Percentiles rank a stretch among this genome's conserved stretches.
Evolutionary conservation across 2,797 vertebrate species (phyloP).

Genomic region (Clarias laeviceps): DNA sequence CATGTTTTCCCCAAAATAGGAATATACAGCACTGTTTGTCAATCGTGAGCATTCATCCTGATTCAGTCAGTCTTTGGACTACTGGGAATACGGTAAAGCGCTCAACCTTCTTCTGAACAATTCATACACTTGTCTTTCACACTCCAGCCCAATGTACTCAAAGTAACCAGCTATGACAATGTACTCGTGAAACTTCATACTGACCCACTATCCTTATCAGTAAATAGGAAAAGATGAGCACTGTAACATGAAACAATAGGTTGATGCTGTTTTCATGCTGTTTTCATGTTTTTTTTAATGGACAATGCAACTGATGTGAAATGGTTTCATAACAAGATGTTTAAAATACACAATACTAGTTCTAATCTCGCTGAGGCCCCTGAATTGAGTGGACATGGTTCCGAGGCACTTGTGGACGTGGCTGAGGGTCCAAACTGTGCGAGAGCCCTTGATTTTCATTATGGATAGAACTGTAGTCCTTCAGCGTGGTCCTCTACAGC

Average conservation of each 20-base stretch:
- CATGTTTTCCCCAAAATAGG: not conserved
- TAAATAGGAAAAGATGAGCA: not conserved
- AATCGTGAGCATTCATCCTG: not conserved
- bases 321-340: not conserved
- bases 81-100: not conserved
- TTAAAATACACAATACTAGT: not conserved
- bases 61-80: not conserved
- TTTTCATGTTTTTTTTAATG: not conserved
- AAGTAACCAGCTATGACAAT: not conserved
- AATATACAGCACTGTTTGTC: not conserved
- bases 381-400: constrained; percentile 25
- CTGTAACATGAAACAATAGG: not conserved
- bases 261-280: not conserved
- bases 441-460: constrained; percentile 45
- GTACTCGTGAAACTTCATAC: not conserved
- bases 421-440: constrained; percentile 24
- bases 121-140: constrained; percentile 10
- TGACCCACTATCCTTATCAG: not conserved
- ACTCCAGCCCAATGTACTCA: not conserved
- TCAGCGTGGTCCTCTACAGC: constrained; percentile 30
- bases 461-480: constrained; percentile 41
- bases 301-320: not conserved
- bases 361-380: not conserved
- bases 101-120: not conserved
- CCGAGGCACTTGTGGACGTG: constrained; percentile 45